These are phyloP conservation scores for Metallyticus violacea DNA, from an alignment of 2,888 invertebrate species.

Conservation along the genomic window DNA sequence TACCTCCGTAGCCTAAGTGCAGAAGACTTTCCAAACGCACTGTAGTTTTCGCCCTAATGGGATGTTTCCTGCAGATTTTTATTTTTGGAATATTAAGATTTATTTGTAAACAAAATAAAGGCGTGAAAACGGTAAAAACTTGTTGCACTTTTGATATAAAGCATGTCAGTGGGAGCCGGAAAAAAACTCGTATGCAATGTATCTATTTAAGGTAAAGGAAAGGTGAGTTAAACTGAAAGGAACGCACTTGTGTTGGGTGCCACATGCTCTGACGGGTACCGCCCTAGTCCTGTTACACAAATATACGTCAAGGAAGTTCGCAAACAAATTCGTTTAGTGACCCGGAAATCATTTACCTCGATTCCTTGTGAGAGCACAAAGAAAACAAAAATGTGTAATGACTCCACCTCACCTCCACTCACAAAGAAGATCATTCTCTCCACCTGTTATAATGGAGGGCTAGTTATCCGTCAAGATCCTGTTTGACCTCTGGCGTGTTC, in stretches of 20 bases:
- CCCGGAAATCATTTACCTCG: neutral
- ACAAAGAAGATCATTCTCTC: neutral
- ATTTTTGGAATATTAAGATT: no score
- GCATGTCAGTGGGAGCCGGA: no score
- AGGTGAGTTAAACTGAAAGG: neutral
- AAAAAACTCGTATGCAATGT: no score
- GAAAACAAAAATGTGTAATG: no score
- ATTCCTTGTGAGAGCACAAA: neutral
- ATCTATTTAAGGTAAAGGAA: no score
- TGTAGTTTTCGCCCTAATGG: no score
- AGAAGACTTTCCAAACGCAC: no score
- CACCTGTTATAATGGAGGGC: slow-evolving; percentile 3
- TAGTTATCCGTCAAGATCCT: neutral
- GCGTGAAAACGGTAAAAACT: no score
- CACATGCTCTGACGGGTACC: neutral
- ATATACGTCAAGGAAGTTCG: neutral
- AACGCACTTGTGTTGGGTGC: neutral
- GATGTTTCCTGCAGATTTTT: no score
- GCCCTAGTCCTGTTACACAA: neutral
- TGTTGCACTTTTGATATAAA: no score
- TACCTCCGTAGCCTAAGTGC: no score
- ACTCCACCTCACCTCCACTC: neutral
- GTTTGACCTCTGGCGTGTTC: slow-evolving; percentile 6
- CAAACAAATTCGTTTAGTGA: neutral
- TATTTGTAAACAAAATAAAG: no score